Evolutionary conservation across 2,797 vertebrate genomes (phyloP).

Genomic region (Tapirus indicus): DNA sequence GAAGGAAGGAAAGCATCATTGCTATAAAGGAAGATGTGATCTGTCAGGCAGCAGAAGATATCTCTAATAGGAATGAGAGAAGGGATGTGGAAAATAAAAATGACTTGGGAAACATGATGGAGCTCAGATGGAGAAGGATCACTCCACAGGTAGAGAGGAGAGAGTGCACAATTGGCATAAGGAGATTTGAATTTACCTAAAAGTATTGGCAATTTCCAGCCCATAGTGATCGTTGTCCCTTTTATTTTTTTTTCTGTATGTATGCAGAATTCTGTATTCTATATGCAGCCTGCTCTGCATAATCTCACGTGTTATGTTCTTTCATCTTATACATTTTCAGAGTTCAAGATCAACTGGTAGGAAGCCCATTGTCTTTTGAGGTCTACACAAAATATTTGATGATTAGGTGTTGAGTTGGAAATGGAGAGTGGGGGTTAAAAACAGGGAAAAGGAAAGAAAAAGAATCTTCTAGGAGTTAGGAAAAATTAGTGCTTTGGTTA

Average conservation of each 20-base stretch:
- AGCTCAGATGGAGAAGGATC: not conserved
- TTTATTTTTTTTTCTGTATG: not conserved
- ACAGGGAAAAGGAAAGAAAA: not conserved
- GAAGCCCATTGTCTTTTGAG: not conserved
- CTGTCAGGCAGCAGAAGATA: not conserved
- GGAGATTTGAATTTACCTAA: not conserved
- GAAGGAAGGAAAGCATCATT: not conserved
- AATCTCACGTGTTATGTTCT: not conserved
- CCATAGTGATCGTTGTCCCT: not conserved
- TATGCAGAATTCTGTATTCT: not conserved
- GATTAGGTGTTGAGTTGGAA: not conserved
- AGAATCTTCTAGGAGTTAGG: not conserved
- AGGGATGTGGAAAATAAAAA: not conserved
- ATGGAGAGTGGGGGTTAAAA: not conserved
- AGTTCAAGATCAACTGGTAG: not conserved
- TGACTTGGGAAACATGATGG: not conserved
- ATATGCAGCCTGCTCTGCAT: not conserved
- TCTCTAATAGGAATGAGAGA: not conserved
- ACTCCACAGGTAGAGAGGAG: not conserved
- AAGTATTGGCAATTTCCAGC: not conserved
- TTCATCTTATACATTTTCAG: not conserved
- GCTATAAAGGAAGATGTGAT: not conserved
- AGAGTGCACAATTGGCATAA: not conserved
- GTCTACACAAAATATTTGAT: not conserved
- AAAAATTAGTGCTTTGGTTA: not conserved